phyloP scores from a whole-genome alignment of 2,888 invertebrate species.

The Mesorhabditis belari region DNA sequence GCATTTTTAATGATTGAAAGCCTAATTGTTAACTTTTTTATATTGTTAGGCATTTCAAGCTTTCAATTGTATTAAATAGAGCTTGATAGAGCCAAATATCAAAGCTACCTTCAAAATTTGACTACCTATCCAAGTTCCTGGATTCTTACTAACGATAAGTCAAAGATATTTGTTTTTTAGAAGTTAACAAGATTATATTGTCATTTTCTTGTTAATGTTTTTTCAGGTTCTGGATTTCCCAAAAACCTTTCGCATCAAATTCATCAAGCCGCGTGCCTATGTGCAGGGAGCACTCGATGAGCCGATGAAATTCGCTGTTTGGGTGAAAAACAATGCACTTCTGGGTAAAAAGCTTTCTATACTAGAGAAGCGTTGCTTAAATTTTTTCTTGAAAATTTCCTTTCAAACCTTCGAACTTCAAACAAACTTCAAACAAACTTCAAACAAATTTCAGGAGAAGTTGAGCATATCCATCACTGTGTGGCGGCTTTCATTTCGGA shows the following conservation, averaged over 20 bases:
- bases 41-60: not conserved
- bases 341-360: constrained; percentile 41
- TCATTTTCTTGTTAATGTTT: too few species aligned
- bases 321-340: constrained; percentile 50
- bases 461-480: constrained; percentile 53
- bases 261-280: constrained; percentile 29
- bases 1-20: constrained; percentile 21
- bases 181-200: too few species aligned
- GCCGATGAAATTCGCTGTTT: constrained; percentile 40
- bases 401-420: too few species aligned
- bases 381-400: too few species aligned
- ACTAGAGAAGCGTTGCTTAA: too few species aligned
- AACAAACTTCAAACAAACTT: not conserved
- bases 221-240: constrained; percentile 25
- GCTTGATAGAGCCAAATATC: too few species aligned
- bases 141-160: too few species aligned
- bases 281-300: constrained; percentile 19
- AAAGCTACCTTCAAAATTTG: too few species aligned
- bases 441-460: constrained; percentile 33
- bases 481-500: constrained; percentile 55
- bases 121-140: too few species aligned
- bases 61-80: too few species aligned
- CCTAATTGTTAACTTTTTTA: constrained; percentile 8
- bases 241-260: constrained; percentile 18
- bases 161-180: too few species aligned